A percentile compares a stretch with the other conserved stretches of the same genome.
phyloP scores from a whole-genome alignment of 2,113 vertebrate genomes.

The Dipodomys merriami region DNA sequence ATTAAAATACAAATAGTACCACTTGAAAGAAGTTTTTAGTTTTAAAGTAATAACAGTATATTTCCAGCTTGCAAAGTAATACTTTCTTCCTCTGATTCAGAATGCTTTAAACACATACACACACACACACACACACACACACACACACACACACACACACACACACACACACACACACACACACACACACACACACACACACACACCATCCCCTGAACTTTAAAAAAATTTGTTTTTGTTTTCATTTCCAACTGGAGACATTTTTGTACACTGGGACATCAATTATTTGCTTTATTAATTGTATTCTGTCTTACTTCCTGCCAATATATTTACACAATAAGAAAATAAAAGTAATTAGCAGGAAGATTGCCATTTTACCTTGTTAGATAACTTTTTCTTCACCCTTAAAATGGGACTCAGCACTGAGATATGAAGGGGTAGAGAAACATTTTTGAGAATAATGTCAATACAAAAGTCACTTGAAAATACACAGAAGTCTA shows the following conservation, averaged over 20 bases:
- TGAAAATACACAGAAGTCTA: not conserved
- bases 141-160: not conserved
- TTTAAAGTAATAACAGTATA: not conserved
- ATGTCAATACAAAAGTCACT: not conserved
- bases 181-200: not conserved
- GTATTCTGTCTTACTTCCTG: not conserved
- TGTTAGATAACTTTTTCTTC: not conserved
- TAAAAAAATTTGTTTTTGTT: slow-evolving; percentile 24
- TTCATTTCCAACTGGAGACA: slow-evolving; percentile 14
- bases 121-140: not conserved
- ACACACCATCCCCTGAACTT: not conserved
- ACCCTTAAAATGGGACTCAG: not conserved
- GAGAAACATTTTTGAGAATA: slow-evolving; percentile 29
- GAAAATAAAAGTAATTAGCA: slow-evolving; percentile 4
- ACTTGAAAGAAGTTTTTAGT: slow-evolving; percentile 7
- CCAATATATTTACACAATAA: not conserved
- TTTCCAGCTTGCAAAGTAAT: slow-evolving; percentile 25
- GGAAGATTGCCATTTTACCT: not conserved
- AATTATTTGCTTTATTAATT: slow-evolving; percentile 29
- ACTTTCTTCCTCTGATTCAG: not conserved
- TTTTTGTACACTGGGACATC: slow-evolving; percentile 7
- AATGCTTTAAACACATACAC: not conserved
- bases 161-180: not conserved
- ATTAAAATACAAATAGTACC: not conserved
- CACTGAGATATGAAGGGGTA: not conserved